These are phyloP conservation scores for Lateolabrax maculatus DNA, from an alignment of 2,797 vertebrate genomes.

Conservation along the genomic window DNA sequence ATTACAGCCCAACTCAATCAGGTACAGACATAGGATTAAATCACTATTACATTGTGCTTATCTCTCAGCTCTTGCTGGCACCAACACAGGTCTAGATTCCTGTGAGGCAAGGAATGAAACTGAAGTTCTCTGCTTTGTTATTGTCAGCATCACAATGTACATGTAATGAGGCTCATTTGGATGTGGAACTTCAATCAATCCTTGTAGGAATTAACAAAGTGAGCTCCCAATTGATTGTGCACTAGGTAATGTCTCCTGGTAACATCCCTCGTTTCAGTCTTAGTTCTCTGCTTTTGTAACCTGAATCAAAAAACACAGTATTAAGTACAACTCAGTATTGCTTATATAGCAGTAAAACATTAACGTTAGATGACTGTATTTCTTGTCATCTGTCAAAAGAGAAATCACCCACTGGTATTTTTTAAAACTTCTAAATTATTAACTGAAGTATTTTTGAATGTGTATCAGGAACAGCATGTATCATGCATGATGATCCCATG, in stretches of 20 bases:
- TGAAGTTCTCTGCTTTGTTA: neutral
- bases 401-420: slow-evolving; percentile 14
- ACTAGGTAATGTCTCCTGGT: slow-evolving; percentile 9
- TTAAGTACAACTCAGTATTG: neutral
- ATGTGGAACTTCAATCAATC: slow-evolving; percentile 8
- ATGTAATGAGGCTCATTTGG: slow-evolving; percentile 19
- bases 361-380: slow-evolving; percentile 15
- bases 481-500: neutral
- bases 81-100: neutral
- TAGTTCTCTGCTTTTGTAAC: neutral
- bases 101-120: neutral
- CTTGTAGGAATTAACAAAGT: slow-evolving; percentile 6
- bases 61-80: slow-evolving; percentile 27
- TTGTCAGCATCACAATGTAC: neutral
- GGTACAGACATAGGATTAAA: slow-evolving; percentile 33
- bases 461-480: neutral
- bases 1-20: slow-evolving; percentile 43
- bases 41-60: slow-evolving; percentile 26
- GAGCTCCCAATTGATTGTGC: neutral
- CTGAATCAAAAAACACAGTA: neutral
- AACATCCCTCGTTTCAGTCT: neutral
- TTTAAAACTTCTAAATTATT: slow-evolving; percentile 26
- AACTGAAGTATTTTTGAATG: neutral
- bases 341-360: neutral
- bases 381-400: slow-evolving; percentile 3